These are phyloP conservation scores for Bradypus variegatus DNA, from an alignment of 2,797 vertebrate species.

Conservation along the genomic window DNA sequence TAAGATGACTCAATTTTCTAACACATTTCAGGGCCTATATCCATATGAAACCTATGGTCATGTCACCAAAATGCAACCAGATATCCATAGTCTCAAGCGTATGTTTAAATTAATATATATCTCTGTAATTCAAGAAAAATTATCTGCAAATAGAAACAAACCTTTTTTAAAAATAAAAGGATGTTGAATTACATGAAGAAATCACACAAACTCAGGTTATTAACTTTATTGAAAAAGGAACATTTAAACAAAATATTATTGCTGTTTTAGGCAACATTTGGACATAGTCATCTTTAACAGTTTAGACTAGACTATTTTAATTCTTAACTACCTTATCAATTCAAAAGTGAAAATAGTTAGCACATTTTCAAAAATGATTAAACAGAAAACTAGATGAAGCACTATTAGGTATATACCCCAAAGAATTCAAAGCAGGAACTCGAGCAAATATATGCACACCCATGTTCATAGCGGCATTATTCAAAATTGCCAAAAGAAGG, in stretches of 20 bases:
- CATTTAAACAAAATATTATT: constrained; percentile 24
- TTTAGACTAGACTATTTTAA: constrained; percentile 16
- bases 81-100: constrained; percentile 21
- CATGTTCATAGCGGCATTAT: too few species aligned
- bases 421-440: too few species aligned
- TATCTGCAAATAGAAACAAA: not conserved
- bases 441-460: too few species aligned
- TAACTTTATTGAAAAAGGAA: constrained; percentile 9
- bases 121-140: not conserved
- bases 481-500: too few species aligned
- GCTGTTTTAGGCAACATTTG: not conserved
- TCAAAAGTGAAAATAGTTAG: constrained; percentile 5
- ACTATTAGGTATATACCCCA: too few species aligned
- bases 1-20: not conserved
- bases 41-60: not conserved
- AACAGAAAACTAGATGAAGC: constrained; percentile 7
- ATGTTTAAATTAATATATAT: constrained; percentile 38
- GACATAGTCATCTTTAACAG: not conserved
- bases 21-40: not conserved
- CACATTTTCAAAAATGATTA: constrained; percentile 11
- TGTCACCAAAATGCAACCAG: not conserved
- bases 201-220: constrained; percentile 3
- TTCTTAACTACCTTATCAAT: not conserved
- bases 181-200: not conserved
- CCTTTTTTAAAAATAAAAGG: not conserved